phyloP scores from a whole-genome alignment of 2,797 vertebrate species.

The Hylomyscus alleni region DNA sequence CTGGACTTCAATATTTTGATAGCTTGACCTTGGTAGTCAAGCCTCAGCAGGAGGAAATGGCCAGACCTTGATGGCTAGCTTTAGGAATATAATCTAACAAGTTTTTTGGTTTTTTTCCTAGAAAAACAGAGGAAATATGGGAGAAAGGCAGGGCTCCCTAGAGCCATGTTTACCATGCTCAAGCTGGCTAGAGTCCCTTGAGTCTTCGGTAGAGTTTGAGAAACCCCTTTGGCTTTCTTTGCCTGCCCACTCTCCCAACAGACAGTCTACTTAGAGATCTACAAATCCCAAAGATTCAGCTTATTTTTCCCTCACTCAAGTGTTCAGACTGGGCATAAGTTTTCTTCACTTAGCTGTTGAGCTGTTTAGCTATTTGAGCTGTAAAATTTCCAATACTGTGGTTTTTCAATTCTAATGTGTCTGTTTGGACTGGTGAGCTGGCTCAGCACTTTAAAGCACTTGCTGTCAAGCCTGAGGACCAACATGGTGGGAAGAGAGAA shows the following conservation, averaged over 20 bases:
- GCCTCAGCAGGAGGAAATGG: not conserved
- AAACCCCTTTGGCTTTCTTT: not conserved
- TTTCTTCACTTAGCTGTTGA: not conserved
- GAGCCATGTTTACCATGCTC: not conserved
- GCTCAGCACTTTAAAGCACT: not conserved
- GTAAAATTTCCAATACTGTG: not conserved
- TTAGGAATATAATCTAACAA: not conserved
- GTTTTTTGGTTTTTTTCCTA: too few relatives aligned
- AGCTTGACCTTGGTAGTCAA: not conserved
- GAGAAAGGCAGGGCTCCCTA: not conserved
- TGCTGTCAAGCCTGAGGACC: not conserved
- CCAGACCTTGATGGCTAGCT: not conserved
- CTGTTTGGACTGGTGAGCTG: not conserved
- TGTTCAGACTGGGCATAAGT: not conserved
- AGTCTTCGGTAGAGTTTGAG: not conserved
- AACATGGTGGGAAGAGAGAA: not conserved
- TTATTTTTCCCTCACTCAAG: not conserved
- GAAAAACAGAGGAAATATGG: not conserved
- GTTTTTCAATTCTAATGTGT: not conserved
- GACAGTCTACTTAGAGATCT: not conserved
- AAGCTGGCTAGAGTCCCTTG: not conserved
- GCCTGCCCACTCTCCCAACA: not conserved
- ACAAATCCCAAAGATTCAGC: not conserved
- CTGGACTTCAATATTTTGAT: not conserved
- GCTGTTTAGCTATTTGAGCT: not conserved